Conservation (phyloP, 2,797 vertebrate species). For the Dermochelys coriacea region DNA sequence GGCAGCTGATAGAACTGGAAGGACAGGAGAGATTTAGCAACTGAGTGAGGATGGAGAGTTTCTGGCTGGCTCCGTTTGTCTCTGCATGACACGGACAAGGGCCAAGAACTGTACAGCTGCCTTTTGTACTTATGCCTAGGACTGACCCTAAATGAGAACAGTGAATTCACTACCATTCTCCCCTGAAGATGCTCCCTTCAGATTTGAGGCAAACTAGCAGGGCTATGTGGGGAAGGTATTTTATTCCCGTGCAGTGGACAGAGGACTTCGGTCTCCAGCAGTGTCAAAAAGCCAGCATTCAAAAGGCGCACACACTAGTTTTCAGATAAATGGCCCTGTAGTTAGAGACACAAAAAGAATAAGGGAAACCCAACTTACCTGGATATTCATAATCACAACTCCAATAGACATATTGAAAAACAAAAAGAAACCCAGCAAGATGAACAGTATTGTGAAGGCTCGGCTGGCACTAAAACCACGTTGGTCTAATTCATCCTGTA, state of each 20-base stretch:
- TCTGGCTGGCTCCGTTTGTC: background rate
- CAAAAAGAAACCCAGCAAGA: constrained; percentile 72
- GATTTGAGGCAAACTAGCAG: background rate
- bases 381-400: constrained; percentile 70
- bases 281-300: background rate
- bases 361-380: constrained; percentile 31
- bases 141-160: background rate
- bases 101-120: background rate
- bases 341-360: background rate
- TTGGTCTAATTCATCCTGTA: constrained; percentile 31
- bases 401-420: constrained; percentile 73
- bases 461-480: constrained; percentile 35
- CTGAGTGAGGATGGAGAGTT: background rate
- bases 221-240: background rate
- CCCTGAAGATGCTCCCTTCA: background rate
- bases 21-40: fast-evolving
- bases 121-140: background rate
- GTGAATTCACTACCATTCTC: background rate
- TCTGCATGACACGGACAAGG: background rate
- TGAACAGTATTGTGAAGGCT: constrained; percentile 67
- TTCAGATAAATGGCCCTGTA: background rate
- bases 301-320: background rate
- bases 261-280: background rate
- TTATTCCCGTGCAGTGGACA: fast-evolving
- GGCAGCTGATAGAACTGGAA: background rate